A percentile compares a stretch with the other conserved stretches of the same genome.
These are phyloP conservation scores for Irena cyanogastra DNA, from an alignment of 2,113 vertebrate species.

Conservation along the genomic window DNA sequence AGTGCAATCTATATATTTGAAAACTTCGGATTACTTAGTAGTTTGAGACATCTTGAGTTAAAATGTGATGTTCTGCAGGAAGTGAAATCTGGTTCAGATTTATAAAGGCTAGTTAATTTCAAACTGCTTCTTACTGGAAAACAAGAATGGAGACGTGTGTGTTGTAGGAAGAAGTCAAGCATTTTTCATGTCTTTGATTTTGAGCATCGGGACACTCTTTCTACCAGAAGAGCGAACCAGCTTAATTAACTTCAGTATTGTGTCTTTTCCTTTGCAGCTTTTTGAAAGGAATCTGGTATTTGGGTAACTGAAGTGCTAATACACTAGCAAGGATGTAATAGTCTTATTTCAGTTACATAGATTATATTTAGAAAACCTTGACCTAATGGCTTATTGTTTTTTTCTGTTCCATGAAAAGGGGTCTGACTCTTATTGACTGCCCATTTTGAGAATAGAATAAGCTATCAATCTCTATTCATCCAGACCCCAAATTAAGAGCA, in stretches of 20 bases:
- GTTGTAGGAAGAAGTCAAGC: not conserved
- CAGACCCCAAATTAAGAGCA: not conserved
- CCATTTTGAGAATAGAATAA: not conserved
- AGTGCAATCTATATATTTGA: not conserved
- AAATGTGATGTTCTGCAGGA: not conserved
- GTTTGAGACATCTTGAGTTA: not conserved
- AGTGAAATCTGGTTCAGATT: not conserved
- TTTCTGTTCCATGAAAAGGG: not conserved
- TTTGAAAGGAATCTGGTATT: not conserved
- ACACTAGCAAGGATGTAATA: not conserved
- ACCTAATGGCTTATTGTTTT: not conserved
- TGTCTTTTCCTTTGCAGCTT: not conserved
- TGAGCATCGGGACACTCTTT: not conserved
- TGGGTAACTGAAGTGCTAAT: not conserved
- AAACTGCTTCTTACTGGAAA: not conserved
- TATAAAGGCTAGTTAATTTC: not conserved
- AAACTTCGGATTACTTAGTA: not conserved
- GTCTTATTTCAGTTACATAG: not conserved
- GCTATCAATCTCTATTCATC: not conserved
- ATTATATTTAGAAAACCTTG: not conserved
- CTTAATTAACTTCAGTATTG: not conserved
- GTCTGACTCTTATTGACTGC: not conserved
- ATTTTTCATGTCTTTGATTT: not conserved
- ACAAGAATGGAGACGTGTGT: not conserved
- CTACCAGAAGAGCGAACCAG: not conserved